These are phyloP conservation scores for Lepidurus couesii DNA, from an alignment of 1,140 invertebrate species.

Conservation along the genomic window DNA sequence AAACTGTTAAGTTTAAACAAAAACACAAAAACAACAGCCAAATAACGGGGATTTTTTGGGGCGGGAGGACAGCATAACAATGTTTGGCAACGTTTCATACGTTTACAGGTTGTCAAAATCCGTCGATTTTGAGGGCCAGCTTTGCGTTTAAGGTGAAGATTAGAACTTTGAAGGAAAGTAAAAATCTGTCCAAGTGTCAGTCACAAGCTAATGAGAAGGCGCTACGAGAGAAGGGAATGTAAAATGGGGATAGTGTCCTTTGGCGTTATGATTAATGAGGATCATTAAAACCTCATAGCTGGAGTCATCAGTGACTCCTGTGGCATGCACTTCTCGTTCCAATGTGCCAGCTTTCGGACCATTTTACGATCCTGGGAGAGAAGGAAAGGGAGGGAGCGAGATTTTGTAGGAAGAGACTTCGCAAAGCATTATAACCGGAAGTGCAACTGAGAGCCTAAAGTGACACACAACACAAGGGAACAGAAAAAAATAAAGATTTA, in stretches of 20 bases:
- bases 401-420: constrained; percentile 19
- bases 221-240: neutral
- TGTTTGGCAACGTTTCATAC: too few relatives aligned
- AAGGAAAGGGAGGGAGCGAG: neutral
- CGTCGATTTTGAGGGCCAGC: too few relatives aligned
- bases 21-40: neutral
- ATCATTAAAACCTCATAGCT: constrained; percentile 35
- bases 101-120: too few relatives aligned
- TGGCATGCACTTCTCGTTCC: constrained; percentile 5
- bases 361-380: neutral
- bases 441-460: constrained; percentile 23
- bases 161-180: neutral
- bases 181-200: constrained; percentile 1
- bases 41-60: neutral
- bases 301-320: constrained; percentile 20
- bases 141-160: too few relatives aligned
- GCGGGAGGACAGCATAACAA: neutral
- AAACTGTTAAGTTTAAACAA: constrained; percentile 5
- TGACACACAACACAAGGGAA: constrained; percentile 29
- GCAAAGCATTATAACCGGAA: neutral
- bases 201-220: constrained; percentile 14
- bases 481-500: constrained; percentile 15
- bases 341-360: neutral
- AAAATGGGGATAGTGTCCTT: neutral
- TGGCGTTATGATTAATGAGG: constrained; percentile 33